Percentiles rank a stretch among this genome's conserved stretches.
Conservation (phyloP, 2,888 invertebrate species). For the Charanyca ferruginea region DNA sequence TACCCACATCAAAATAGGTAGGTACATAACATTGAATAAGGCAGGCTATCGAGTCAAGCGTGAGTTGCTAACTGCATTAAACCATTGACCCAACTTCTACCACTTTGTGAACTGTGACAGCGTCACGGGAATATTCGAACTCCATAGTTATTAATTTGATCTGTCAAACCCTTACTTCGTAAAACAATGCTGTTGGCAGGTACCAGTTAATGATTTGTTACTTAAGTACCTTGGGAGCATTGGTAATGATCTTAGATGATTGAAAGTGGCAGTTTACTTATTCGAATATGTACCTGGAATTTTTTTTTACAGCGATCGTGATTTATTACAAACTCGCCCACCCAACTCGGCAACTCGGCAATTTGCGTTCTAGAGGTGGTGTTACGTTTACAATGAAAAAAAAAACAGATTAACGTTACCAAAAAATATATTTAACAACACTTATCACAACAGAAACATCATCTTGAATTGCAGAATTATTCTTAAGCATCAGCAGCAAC, state of each 20-base stretch:
- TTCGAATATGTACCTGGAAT: too few species aligned
- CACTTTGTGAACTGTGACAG: slow-evolving; percentile 60
- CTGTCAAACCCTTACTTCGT: slow-evolving; percentile 49
- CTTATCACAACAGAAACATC: not conserved
- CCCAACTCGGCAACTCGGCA: too few species aligned
- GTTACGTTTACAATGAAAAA: not conserved
- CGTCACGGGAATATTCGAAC: slow-evolving; percentile 48
- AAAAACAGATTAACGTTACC: not conserved
- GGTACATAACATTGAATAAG: slow-evolving; percentile 37
- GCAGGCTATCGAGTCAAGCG: slow-evolving; percentile 16
- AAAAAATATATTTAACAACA: not conserved
- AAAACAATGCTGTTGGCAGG: slow-evolving; percentile 56
- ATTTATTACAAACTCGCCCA: too few species aligned
- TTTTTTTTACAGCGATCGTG: too few species aligned
- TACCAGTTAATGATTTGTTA: slow-evolving; percentile 44
- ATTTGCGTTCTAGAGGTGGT: too few species aligned
- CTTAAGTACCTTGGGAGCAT: slow-evolving; percentile 18
- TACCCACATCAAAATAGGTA: slow-evolving; percentile 41
- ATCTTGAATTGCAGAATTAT: not conserved
- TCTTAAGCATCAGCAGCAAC: slow-evolving; percentile 1
- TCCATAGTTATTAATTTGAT: slow-evolving; percentile 65
- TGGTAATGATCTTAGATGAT: slow-evolving; percentile 22
- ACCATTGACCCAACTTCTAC: slow-evolving; percentile 38
- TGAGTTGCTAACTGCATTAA: slow-evolving; percentile 61
- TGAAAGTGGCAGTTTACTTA: not conserved